A percentile compares a stretch with the other conserved stretches of the same genome.
Conservation (phyloP, 2,888 invertebrate genomes). For the Mongoloraphidia duomilia region DNA sequence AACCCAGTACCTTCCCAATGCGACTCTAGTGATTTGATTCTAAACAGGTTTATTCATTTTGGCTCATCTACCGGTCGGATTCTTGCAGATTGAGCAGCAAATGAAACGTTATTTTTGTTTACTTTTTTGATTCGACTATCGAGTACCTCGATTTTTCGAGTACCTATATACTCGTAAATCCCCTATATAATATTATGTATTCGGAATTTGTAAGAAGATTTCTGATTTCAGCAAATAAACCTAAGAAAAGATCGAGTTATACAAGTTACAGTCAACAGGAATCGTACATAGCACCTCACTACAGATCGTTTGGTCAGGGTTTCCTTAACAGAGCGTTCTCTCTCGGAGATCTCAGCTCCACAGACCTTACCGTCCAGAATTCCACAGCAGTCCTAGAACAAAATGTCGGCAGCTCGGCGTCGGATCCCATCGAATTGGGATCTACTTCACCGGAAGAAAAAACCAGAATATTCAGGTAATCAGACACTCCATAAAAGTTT, state of each 20-base stretch:
- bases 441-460: slow-evolving; percentile 31
- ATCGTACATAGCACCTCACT: background rate
- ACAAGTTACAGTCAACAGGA: background rate
- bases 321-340: background rate
- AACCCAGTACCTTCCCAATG: too few species aligned
- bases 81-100: too few species aligned
- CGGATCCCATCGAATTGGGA: slow-evolving; percentile 12
- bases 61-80: too few species aligned
- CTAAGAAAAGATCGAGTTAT: background rate
- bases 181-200: background rate
- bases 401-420: background rate
- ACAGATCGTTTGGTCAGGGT: background rate
- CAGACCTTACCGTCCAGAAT: background rate
- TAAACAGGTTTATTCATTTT: too few species aligned
- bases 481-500: slow-evolving; percentile 3
- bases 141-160: too few species aligned
- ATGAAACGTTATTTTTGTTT: too few species aligned
- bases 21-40: too few species aligned
- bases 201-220: background rate
- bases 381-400: background rate
- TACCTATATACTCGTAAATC: too few species aligned
- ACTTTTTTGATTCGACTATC: too few species aligned
- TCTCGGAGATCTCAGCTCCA: background rate
- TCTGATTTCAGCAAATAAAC: background rate
- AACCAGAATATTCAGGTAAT: slow-evolving; percentile 32